Percentiles rank a stretch among this genome's conserved stretches.
Conservation (phyloP, 2,797 vertebrate species). For the Clarias pachynema region DNA sequence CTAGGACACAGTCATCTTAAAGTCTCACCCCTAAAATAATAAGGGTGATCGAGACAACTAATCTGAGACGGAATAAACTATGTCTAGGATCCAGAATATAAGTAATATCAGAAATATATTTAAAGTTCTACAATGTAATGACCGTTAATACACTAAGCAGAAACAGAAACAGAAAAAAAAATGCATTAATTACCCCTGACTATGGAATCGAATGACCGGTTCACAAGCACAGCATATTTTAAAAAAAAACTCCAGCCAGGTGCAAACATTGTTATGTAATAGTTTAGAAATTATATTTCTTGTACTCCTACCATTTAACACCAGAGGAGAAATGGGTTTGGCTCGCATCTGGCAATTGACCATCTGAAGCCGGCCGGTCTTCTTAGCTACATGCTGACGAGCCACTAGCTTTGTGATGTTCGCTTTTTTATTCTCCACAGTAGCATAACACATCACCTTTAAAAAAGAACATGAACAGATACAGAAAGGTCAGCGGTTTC, state of each 20-base stretch:
- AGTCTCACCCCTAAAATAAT: conserved; percentile 7
- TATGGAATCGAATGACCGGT: not conserved
- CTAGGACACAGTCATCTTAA: conserved; percentile 45
- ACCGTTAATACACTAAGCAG: not conserved
- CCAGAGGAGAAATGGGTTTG: conserved; percentile 80
- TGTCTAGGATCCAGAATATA: not conserved
- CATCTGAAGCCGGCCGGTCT: conserved; percentile 79
- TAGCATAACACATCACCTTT: conserved; percentile 80
- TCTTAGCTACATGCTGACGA: conserved; percentile 87
- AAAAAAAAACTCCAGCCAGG: not conserved
- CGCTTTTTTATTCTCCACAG: conserved; percentile 76
- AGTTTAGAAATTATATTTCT: not conserved
- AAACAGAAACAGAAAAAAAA: not conserved
- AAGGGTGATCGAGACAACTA: not conserved
- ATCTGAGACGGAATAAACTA: not conserved
- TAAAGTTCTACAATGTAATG: not conserved
- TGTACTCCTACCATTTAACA: conserved; percentile 78
- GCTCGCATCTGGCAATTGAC: conserved; percentile 95
- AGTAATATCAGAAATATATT: not conserved
- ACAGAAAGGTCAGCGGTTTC: not conserved
- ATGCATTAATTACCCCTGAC: not conserved
- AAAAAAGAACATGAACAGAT: not conserved
- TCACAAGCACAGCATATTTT: not conserved
- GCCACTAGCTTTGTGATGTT: conserved; percentile 86
- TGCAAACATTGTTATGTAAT: not conserved